phyloP scores from a whole-genome alignment of 2,797 vertebrate genomes.

The Dallia pectoralis region DNA sequence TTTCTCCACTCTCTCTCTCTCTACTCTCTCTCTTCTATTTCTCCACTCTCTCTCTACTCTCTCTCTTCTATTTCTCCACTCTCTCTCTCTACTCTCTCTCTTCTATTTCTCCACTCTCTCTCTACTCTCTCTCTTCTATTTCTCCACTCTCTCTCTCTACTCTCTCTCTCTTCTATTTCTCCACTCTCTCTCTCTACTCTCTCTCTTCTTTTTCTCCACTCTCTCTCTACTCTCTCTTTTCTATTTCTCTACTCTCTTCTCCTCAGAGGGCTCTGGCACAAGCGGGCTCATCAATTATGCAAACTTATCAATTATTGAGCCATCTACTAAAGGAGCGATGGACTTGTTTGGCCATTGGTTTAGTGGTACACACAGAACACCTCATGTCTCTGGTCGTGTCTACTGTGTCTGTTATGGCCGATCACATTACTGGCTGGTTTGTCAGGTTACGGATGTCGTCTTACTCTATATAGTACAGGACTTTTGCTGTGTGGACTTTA shows the following conservation, averaged over 20 bases:
- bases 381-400: neutral
- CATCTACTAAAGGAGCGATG: constrained; percentile 59
- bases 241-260: constrained; percentile 44
- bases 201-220: neutral
- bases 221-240: neutral
- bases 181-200: neutral
- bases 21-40: too few species aligned
- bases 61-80: neutral
- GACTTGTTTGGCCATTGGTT: constrained; percentile 62
- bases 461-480: neutral
- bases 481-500: too few species aligned
- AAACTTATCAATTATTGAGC: constrained; percentile 73
- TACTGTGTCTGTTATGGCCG: neutral
- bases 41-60: too few species aligned
- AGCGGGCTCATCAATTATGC: constrained; percentile 72
- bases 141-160: constrained; percentile 33
- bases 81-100: neutral
- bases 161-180: constrained; percentile 1
- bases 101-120: constrained; percentile 37
- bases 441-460: neutral
- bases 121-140: constrained; percentile 11
- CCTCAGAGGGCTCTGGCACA: constrained; percentile 57
- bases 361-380: constrained; percentile 17
- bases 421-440: neutral
- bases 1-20: constrained; percentile 11